Base-by-base conservation (phyloP, 1,140 invertebrate species). In the Scaptomyza pallida region DNA sequence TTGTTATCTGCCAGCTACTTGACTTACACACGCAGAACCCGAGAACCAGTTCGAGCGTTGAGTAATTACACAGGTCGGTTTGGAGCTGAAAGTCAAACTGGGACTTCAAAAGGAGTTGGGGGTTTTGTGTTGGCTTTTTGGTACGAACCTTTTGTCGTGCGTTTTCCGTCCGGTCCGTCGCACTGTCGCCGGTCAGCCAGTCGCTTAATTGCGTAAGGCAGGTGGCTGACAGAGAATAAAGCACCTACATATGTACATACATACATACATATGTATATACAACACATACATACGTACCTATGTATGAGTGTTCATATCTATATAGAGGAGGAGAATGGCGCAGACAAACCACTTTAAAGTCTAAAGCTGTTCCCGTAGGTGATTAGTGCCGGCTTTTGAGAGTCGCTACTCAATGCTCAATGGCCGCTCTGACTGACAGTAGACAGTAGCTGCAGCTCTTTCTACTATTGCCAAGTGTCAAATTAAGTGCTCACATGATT, bases 381-480 rank as follows among this genome's bases (percentile, higher is more conserved):
- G 82, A 86, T 86, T 86, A 88, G 82, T 81, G 82, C 76, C 77
- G 70, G 70, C 33, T n/a, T 62, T 73, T 73, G 55, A 48, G 30
- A 51, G 65, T 15, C 30, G 35, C 15, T 35, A 2, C 9, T 13
- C 30, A 13, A n/a, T 17, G 15, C 47, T 45, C 15, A 9, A 55
- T 56, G 8, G 23, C 23, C 0, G 23, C 51, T n/a, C 35, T 10
- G 9, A 40, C 4, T 40, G 33, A 15, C 26, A 17, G 9, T 37
- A 44, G 23, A 70, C 75, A 56, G 71, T 64, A 77, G 75, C 72
- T 52, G 51, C 33, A 13, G 68, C 71, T 75, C 75, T 82, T 88
- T 88, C 75, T 78, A 88, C 82, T 88, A 88, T 88, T 77, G 82
- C 83, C 75, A 82, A 88, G 82, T 88, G 82, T 88, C 82, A 88